phyloP scores from a whole-genome alignment of 2,113 vertebrate genomes.

The Panthera leo region DNA sequence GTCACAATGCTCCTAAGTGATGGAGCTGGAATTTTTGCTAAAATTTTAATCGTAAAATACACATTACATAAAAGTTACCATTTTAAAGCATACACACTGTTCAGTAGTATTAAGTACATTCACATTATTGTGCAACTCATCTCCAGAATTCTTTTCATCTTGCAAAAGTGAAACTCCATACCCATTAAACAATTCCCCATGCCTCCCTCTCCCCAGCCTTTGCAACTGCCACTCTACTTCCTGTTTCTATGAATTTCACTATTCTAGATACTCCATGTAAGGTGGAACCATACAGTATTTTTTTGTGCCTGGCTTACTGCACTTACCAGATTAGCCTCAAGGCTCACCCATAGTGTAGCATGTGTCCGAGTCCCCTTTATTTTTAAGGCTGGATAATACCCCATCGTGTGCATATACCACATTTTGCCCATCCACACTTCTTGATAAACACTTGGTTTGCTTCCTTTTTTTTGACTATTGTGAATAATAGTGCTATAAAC shows the following conservation, averaged over 20 bases:
- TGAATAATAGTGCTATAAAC: background rate
- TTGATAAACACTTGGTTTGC: no score
- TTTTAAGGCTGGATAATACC: background rate
- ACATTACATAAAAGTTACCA: background rate
- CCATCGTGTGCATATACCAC: background rate
- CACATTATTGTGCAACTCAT: background rate
- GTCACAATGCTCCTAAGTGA: background rate
- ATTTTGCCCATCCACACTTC: background rate
- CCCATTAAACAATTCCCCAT: background rate
- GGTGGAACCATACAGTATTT: background rate
- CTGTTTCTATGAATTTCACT: background rate
- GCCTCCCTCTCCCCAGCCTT: no score
- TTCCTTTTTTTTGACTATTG: background rate
- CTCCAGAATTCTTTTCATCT: background rate
- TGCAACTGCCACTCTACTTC: background rate
- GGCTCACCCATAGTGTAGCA: background rate
- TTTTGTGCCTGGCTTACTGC: background rate
- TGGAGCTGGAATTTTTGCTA: background rate
- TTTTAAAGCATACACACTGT: background rate
- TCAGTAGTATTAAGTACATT: background rate
- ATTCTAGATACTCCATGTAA: background rate
- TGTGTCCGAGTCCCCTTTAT: background rate
- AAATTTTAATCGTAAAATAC: background rate
- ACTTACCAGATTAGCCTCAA: background rate
- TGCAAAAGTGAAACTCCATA: conserved; percentile 24